Evolutionary conservation across 2,113 vertebrate species (phyloP), one percentile per base, ranked within the genome.

Genomic region (Nothocercus julius): DNA sequence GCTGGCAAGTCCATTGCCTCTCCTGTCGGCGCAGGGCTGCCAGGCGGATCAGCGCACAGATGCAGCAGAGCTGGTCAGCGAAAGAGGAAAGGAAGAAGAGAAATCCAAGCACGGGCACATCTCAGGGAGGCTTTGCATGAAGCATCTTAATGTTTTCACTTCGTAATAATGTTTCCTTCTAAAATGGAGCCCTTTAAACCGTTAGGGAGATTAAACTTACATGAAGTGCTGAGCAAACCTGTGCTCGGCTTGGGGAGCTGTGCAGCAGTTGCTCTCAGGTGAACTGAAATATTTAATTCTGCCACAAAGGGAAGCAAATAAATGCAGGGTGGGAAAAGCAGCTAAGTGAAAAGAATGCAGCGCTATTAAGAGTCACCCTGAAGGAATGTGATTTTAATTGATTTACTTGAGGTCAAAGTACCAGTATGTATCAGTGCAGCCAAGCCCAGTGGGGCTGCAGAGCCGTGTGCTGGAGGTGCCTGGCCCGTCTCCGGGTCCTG

Each of bases 381-480:
- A 16, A 88, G 80, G 81, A 92, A 87, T 78, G 61, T 49, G 25
- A 59, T 86, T 95, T 94, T 70, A 45, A 82, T 94, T 84, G 85
- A 78, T 88, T 90, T 64, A 36, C 27, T 77, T 86, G 72, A 66
- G 7, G n/a, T 91, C 94, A 62, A 93, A 66, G 61, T 83, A 36
- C 64, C 54, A 53, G 25, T 9, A 2, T 32, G 74, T 83, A 62
- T 9, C 0, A 0, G 19, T 63, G 42, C 68, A 86, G 88, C 40
- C 25, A 58, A 53, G 92, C 10, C 73, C 36, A 40, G 32, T 40
- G 68, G 28, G n/a, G 67, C 4, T 83, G 1, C 32, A 28, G 81
- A 54, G 56, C 12, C 0, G 30, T 77, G 54, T 3, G 11, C 38
- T 2, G 3, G 66, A 66, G 75, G 28, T 63, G 10, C 68, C 13